Evolutionary conservation across 2,113 vertebrate species (phyloP).

Genomic region (Bagarius yarrelli): DNA sequence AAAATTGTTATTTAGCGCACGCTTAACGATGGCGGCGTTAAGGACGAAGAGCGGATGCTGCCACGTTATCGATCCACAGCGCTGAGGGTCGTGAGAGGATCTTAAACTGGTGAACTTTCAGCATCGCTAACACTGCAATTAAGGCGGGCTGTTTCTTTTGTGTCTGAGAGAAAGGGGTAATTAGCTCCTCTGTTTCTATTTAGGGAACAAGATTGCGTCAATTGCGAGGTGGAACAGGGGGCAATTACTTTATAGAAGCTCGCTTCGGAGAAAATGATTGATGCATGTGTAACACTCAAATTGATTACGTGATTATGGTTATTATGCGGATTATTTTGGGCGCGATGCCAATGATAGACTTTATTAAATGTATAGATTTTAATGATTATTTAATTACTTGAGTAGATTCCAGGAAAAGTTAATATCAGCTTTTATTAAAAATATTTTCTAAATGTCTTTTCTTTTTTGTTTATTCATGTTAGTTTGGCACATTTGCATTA

Average conservation of each 20-base stretch:
- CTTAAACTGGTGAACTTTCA: slow-evolving; percentile 58
- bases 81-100: slow-evolving; percentile 63
- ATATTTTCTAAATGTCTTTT: background rate
- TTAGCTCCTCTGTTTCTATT: slow-evolving; percentile 29
- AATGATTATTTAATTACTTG: no score
- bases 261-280: background rate
- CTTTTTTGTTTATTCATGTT: background rate
- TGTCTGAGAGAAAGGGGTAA: slow-evolving; percentile 29
- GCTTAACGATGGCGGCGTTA: background rate
- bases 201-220: slow-evolving; percentile 9
- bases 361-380: no score
- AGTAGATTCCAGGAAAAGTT: background rate
- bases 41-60: background rate
- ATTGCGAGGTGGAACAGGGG: slow-evolving; percentile 22
- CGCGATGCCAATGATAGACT: no score
- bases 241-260: slow-evolving; percentile 13
- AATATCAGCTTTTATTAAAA: background rate
- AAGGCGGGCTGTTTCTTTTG: slow-evolving; percentile 20
- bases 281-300: background rate
- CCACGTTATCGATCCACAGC: slow-evolving; percentile 41
- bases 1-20: background rate
- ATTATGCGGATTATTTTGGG: background rate
- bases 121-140: slow-evolving; percentile 55
- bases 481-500: background rate
- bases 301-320: background rate